Evolutionary conservation across 2,888 invertebrate genomes (phyloP).

Genomic region (Eumerus sabulonum): DNA sequence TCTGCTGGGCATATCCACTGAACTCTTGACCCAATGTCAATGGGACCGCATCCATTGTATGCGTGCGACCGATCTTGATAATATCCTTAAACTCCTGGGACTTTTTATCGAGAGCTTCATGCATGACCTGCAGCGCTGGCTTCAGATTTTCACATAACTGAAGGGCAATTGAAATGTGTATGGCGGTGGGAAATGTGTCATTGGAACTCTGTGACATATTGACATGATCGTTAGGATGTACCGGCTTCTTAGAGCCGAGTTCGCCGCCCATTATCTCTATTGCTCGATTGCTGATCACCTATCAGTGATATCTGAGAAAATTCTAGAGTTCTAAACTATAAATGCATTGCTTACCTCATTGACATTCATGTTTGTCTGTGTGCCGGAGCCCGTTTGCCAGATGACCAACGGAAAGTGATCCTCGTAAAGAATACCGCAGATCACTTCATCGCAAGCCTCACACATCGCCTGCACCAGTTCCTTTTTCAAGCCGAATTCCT

Average conservation of each 20-base stretch:
- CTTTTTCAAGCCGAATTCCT: conserved; percentile 93
- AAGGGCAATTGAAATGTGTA: conserved; percentile 97
- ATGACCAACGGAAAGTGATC: conserved; percentile 98
- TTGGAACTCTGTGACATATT: conserved; percentile 99
- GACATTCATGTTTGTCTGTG: conserved; percentile 99
- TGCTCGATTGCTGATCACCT: conserved; percentile 93
- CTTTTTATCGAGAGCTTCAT: conserved; percentile 88
- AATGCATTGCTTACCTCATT: no score
- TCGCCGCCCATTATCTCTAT: conserved; percentile 93
- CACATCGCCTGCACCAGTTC: conserved; percentile 94
- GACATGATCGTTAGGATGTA: conserved; percentile 99
- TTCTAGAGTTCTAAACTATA: not conserved
- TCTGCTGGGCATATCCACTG: conserved; percentile 93
- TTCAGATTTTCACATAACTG: conserved; percentile 90
- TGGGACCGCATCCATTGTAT: conserved; percentile 95
- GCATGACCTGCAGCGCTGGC: conserved; percentile 88
- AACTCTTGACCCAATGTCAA: conserved; percentile 98
- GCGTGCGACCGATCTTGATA: conserved; percentile 96
- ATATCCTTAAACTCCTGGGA: conserved; percentile 92
- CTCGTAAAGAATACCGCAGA: conserved; percentile 93
- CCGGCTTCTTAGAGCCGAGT: conserved; percentile 95
- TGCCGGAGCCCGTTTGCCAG: conserved; percentile 99
- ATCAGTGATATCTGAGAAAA: conserved; percentile 70
- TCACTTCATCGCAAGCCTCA: conserved; percentile 95
- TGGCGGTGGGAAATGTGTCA: conserved; percentile 99